A percentile compares a stretch with the other conserved stretches of the same genome.
These are phyloP conservation scores for Nemotelus pantherinus DNA, from an alignment of 2,888 invertebrate genomes.

Conservation along the genomic window DNA sequence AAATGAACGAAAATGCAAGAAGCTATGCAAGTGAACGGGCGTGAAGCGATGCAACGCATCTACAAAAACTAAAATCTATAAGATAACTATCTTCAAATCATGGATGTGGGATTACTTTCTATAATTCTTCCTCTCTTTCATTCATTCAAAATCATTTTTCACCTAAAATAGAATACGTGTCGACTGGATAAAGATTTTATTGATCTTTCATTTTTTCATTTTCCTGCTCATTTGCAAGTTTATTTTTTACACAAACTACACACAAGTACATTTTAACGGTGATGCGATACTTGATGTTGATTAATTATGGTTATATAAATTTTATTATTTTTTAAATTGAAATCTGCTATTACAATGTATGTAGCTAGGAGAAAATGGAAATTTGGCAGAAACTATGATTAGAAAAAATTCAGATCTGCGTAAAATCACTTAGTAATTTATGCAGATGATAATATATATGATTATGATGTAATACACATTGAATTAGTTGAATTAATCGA, in stretches of 20 bases:
- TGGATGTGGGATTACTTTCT: constrained; percentile 37
- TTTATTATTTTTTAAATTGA: neutral
- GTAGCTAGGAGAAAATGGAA: constrained; percentile 1
- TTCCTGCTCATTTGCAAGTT: constrained; percentile 5
- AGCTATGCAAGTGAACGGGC: constrained; percentile 4
- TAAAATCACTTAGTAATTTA: neutral
- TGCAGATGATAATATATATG: neutral
- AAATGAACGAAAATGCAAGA: neutral
- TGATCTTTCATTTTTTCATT: neutral
- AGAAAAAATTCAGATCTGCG: neutral
- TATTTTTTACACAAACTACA: neutral
- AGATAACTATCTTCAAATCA: neutral
- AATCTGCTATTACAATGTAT: neutral
- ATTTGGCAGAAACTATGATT: neutral
- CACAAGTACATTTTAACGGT: constrained; percentile 1
- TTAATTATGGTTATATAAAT: constrained; percentile 4
- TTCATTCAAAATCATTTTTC: constrained; percentile 1
- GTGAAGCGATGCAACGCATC: constrained; percentile 1
- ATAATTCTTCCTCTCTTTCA: neutral
- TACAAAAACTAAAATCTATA: constrained; percentile 6
- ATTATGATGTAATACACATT: neutral
- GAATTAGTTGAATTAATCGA: too few relatives aligned
- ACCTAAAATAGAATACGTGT: neutral
- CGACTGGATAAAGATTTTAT: constrained; percentile 16
- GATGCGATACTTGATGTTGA: constrained; percentile 3